Evolutionary conservation across 1,140 invertebrate species (phyloP).

Genomic region (Stenopsyche tienmushanensis): DNA sequence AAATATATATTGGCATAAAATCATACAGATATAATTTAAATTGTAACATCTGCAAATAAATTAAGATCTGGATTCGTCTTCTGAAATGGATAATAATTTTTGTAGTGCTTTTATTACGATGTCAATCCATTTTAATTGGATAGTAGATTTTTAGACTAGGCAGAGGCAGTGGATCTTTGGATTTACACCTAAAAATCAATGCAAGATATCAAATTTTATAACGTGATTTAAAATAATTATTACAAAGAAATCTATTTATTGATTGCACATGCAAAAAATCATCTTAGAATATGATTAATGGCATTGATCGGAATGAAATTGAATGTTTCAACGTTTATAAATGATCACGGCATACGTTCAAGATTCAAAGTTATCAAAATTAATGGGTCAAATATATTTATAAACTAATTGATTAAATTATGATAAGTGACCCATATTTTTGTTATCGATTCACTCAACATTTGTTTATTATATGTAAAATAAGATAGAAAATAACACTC

Average conservation of each 20-base stretch:
- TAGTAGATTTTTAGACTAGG: slow-evolving; percentile 32
- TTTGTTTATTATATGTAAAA: background rate
- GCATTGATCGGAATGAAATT: background rate
- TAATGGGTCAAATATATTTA: no score
- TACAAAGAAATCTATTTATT: background rate
- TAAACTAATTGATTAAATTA: no score
- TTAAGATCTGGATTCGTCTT: no score
- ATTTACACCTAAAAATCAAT: slow-evolving; percentile 34
- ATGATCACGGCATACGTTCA: background rate
- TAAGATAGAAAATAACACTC: background rate
- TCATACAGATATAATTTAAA: no score
- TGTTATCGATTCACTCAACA: no score
- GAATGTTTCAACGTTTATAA: background rate
- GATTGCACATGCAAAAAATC: background rate
- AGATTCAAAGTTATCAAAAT: background rate
- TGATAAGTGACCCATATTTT: no score
- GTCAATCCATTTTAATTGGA: slow-evolving; percentile 37
- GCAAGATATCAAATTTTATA: slow-evolving; percentile 4
- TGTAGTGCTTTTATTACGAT: no score
- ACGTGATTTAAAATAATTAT: background rate
- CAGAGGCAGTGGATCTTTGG: slow-evolving; percentile 34
- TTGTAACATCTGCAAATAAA: no score
- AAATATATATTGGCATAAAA: no score
- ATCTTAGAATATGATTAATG: background rate
- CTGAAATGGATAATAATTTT: no score